These are phyloP conservation scores for Leptobrachium leishanense DNA, from an alignment of 2,113 vertebrate genomes.

Conservation along the genomic window DNA sequence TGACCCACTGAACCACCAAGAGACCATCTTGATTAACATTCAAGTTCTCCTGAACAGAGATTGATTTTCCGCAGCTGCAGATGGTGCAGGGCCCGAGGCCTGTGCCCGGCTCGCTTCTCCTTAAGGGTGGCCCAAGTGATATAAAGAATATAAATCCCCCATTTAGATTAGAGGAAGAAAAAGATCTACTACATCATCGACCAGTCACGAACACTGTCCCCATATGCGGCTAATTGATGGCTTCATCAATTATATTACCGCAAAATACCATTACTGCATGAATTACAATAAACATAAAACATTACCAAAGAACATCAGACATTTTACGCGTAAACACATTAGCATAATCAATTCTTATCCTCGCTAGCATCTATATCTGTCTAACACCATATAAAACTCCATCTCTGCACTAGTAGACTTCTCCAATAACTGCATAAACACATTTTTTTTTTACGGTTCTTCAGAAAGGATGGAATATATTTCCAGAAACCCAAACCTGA, in stretches of 20 bases:
- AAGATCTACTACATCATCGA: neutral
- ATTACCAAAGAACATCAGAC: constrained; percentile 13
- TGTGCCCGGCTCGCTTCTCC: too few relatives aligned
- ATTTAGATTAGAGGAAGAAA: neutral
- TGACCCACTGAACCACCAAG: too few relatives aligned
- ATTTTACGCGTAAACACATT: constrained; percentile 21
- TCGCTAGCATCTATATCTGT: neutral
- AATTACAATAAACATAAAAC: constrained; percentile 18
- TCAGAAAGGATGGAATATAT: neutral
- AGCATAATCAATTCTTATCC: constrained; percentile 34
- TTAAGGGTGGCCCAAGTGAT: neutral
- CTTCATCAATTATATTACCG: constrained; percentile 6
- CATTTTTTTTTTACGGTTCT: neutral
- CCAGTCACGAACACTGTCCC: neutral
- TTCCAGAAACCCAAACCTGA: neutral
- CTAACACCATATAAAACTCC: constrained; percentile 7
- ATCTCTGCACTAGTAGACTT: neutral
- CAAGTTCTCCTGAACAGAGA: too few relatives aligned
- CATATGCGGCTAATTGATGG: neutral
- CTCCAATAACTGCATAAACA: neutral
- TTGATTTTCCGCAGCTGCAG: too few relatives aligned
- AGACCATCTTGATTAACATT: too few relatives aligned
- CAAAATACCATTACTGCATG: neutral
- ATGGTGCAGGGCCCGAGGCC: too few relatives aligned
- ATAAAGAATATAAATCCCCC: neutral